Conservation (phyloP, 2,113 vertebrate species). For the Indicator indicator region DNA sequence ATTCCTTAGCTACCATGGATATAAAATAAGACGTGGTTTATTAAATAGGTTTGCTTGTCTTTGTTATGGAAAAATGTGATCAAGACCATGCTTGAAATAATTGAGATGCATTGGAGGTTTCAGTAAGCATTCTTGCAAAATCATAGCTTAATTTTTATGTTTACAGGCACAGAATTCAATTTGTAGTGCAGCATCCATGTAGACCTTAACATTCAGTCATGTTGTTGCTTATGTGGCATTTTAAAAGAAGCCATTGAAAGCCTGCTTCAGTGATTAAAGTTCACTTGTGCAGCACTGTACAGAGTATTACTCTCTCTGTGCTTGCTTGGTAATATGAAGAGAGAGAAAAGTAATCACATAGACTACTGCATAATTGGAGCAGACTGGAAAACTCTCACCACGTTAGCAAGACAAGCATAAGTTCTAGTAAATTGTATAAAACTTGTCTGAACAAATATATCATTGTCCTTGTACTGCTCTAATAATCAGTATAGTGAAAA, state of each 20-base stretch:
- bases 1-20: not conserved
- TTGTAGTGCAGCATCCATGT: not conserved
- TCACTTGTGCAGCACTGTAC: not conserved
- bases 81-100: not conserved
- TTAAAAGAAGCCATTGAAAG: not conserved
- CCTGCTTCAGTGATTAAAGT: not conserved
- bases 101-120: not conserved
- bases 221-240: not conserved
- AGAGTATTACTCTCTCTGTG: not conserved
- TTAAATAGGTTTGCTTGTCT: not conserved
- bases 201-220: not conserved
- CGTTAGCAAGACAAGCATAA: not conserved
- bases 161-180: not conserved
- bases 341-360: not conserved
- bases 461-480: not conserved
- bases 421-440: not conserved
- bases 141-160: not conserved
- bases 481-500: not conserved
- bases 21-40: not conserved
- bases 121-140: constrained; percentile 2
- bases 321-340: not conserved
- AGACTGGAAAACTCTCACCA: not conserved
- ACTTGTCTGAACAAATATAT: not conserved
- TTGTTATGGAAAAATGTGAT: not conserved
- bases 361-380: not conserved